These are phyloP conservation scores for Periphyllus acericola DNA, from an alignment of 2,888 invertebrate genomes.

Conservation along the genomic window DNA sequence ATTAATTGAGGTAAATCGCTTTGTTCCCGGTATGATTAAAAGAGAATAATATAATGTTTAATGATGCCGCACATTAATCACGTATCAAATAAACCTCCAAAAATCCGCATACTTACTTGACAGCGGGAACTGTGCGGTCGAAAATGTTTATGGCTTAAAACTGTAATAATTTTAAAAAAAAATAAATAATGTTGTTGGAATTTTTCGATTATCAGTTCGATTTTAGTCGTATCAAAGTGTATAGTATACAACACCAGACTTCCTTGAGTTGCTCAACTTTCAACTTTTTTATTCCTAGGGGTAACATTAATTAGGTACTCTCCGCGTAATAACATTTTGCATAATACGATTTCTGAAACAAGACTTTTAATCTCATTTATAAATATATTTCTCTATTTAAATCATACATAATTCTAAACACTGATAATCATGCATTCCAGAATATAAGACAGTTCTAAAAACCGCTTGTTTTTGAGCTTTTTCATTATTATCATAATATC, in stretches of 20 bases:
- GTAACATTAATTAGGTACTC: neutral
- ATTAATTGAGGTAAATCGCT: neutral
- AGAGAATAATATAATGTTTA: neutral
- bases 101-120: too few relatives aligned
- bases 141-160: too few relatives aligned
- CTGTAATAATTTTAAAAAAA: too few relatives aligned
- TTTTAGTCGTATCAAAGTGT: too few relatives aligned
- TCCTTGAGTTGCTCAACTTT: too few relatives aligned
- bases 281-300: neutral
- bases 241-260: too few relatives aligned
- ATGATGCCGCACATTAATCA: neutral
- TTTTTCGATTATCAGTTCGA: too few relatives aligned
- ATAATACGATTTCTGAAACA: neutral
- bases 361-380: constrained; percentile 12
- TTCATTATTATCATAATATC: neutral
- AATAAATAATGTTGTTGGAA: too few relatives aligned
- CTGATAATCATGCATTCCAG: neutral
- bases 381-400: neutral
- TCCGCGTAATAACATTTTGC: neutral
- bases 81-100: neutral
- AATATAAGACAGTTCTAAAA: neutral
- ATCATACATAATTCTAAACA: neutral
- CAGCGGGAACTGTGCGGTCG: too few relatives aligned
- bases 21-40: neutral
- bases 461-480: neutral